Evolutionary conservation across 2,113 vertebrate species (phyloP), one percentile per base, ranked within the genome.

Genomic region (Tor tambroides): DNA sequence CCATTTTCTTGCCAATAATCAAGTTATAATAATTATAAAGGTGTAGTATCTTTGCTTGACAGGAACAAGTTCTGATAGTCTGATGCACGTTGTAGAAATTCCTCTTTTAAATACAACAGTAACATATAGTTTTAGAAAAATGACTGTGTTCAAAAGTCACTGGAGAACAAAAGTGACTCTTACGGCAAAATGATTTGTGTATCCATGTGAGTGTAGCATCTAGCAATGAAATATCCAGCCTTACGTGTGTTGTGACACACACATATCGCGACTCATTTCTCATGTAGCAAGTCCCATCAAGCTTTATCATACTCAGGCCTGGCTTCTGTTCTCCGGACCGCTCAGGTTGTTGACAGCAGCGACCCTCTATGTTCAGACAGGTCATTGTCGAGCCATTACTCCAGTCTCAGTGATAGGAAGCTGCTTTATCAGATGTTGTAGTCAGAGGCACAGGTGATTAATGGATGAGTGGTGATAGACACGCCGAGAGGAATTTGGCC

Each of bases 401-500:
- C 92, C 90, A 88, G 91, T 88, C 89, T 86, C 90, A 91, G 91
- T 91, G 92, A 94, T 92, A 92, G 92, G 89, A 91, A 87, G 85
- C 85, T 9, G 87, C 77, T 92, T 94, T 93, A 95, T 95, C 94
- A 90, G 88, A 91, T 90, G 69, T 12, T 35, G 83, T 88, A 93
- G 92, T 91, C 92, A 79, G 88, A 92, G 91, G 86, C 87, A 91
- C 32, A 61, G 86, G 89, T 94, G 95, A 95, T 95, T 94, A 94
- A 95, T 93, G 93, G 92, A 92, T 92, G 90, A 43, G 81, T 85
- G 92, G 91, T 91, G 38, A 87, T 79, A 84, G 80, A 85, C 61
- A 77, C 46, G 71, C 41, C 0, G 35, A 88, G 71, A 21, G 43
- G 88, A 89, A 85, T 90, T 41, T 74, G 15, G 15, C 79, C 23